Conservation (phyloP, 2,797 vertebrate species). For the Myotis vivesi region DNA sequence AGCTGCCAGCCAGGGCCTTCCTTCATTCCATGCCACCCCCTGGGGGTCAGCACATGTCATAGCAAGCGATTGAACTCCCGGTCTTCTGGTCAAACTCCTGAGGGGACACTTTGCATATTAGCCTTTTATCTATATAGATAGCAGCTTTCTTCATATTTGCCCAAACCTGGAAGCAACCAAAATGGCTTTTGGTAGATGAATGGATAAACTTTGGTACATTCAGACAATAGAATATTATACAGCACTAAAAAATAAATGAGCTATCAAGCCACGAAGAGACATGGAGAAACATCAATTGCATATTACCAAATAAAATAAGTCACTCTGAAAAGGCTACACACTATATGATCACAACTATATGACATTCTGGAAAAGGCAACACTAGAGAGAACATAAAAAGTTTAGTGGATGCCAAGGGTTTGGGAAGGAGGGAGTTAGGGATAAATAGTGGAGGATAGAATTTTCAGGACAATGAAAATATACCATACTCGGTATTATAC, state of each 20-base stretch:
- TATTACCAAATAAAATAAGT: too few relatives aligned
- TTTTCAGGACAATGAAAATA: neutral
- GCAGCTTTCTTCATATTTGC: neutral
- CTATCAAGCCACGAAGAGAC: neutral
- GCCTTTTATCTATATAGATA: too few relatives aligned
- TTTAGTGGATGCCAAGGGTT: neutral
- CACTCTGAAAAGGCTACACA: too few relatives aligned
- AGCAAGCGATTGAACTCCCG: too few relatives aligned
- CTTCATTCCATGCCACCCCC: too few relatives aligned
- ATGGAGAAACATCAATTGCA: neutral
- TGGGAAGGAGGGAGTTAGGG: neutral
- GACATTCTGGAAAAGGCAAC: too few relatives aligned
- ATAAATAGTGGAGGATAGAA: neutral
- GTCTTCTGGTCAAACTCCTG: too few relatives aligned
- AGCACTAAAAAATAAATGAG: neutral
- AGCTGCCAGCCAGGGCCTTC: too few relatives aligned
- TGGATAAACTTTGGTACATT: neutral
- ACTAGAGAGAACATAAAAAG: neutral
- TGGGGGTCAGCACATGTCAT: too few relatives aligned
- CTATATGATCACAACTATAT: too few relatives aligned
- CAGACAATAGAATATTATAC: neutral
- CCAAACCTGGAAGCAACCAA: neutral
- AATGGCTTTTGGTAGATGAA: neutral
- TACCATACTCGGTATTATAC: neutral
- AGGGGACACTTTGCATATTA: too few relatives aligned